phyloP scores from a whole-genome alignment of 2,797 vertebrate species.

The Microctenopoma lineatum region DNA sequence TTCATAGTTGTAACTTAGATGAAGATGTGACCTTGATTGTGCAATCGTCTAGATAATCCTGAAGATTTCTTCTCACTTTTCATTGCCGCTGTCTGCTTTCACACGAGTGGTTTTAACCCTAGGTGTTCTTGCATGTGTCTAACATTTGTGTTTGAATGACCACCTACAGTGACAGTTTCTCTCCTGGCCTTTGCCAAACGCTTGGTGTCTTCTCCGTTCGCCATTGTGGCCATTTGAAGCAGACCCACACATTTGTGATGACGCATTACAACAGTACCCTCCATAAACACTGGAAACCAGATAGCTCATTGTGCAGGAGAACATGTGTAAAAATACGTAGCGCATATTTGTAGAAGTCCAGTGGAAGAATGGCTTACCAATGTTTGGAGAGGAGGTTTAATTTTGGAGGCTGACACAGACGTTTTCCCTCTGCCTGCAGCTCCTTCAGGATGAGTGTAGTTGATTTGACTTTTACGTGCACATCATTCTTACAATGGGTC shows the following conservation, averaged over 20 bases:
- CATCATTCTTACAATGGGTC: constrained; percentile 52
- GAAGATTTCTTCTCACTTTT: no score
- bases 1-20: no score
- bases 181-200: constrained; percentile 8
- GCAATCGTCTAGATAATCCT: no score
- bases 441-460: constrained; percentile 32
- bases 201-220: constrained; percentile 2
- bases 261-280: constrained; percentile 39
- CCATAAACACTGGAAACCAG: constrained; percentile 71
- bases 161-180: constrained; percentile 2
- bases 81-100: neutral
- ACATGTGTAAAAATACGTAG: constrained; percentile 66
- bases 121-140: neutral
- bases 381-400: constrained; percentile 55
- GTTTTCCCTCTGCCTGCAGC: constrained; percentile 26
- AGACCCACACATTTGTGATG: constrained; percentile 39
- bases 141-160: neutral
- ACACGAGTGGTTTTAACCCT: neutral
- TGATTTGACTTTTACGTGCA: constrained; percentile 42
- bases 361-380: constrained; percentile 58
- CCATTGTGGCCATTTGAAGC: constrained; percentile 33
- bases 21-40: no score
- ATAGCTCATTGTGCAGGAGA: constrained; percentile 60
- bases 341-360: constrained; percentile 56
- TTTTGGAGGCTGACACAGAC: constrained; percentile 43